Evolutionary conservation across 2,888 invertebrate genomes (phyloP), one percentile per base, ranked within the genome.

Genomic region (Cataglyphis altisquamis): DNA sequence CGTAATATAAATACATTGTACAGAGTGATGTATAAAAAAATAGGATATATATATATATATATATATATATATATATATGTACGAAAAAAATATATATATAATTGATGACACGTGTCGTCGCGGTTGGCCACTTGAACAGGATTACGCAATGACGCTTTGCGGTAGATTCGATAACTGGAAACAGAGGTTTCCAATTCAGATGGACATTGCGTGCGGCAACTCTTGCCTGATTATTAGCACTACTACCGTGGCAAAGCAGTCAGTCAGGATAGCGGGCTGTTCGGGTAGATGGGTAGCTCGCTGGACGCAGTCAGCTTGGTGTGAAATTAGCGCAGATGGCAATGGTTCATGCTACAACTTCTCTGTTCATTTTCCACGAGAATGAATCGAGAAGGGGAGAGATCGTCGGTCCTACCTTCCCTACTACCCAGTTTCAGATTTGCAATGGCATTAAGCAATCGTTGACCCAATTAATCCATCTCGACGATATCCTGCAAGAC

Each of bases 251-350:
- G 84, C 75, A 86, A 88, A 90, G 89, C 91, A 91, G 90, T 91
- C 91, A 88, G 89, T 88, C 91, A 88, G 87, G 86, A 67, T 85
- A 45, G 74, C 67, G 63, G 84, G 67, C 84, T 87, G 87, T 85
- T 73, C 81, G 83, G 85, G 41, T 84, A 78, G 86, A 52, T 84
- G 89, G 90, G 64, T 85, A 87, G 87, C 86, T 87, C 84, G 74
- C 89, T 88, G 90, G 89, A 90, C 90, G 90, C 90, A 90, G 90
- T 90, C 94, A 94, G 90, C 92, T 92, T 92, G 92, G 94, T 94
- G 94, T 94, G 94, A 94, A 94, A 94, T 94, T 94, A 94, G 94
- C 94, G 94, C 94, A 94, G 94, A 94, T 93, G 94, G 94, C 94
- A 92, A 93, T 92, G 93, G 89, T 90, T 92, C 92, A 90, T 92